Evolutionary conservation across 2,888 invertebrate genomes (phyloP), one percentile per base, ranked within the genome.

Genomic region (Orthosia gracilis): DNA sequence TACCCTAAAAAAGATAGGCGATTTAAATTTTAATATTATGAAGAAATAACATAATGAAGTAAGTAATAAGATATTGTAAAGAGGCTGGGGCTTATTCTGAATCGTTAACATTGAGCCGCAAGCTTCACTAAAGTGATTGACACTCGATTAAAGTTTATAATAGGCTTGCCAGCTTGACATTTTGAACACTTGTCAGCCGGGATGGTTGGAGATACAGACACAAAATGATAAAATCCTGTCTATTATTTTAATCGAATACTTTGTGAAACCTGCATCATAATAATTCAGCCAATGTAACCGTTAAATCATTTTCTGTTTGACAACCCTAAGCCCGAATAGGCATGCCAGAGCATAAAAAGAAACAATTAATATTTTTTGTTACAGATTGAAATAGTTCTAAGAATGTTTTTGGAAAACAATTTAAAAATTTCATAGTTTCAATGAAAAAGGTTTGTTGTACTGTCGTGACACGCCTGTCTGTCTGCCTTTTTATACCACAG

Each of bases 81-180:
- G 21, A 47, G 61, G 49, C 49, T 58, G 45, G n/a, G 0, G 63
- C 26, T 64, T 45, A 76, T 26, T 65, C 47, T n/a, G n/a, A 58
- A 69, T 52, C 50, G 58, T 47, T 50, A 31, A 18, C n/a, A 65
- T n/a, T 69, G 21, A 61, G 75, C 55, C 76, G 26, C 76, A 50
- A 64, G 76, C 47, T 68, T 68, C 21, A 59, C 49, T 65, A 9
- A 65, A 58, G 21, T 80, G 80, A 80, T 69, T 77, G 82, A 59
- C 72, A 77, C 55, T 72, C 81, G 11, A 80, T 80, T 80, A 69
- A 26, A 72, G 13, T 71, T 52, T 55, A 13, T 54, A 77, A 77
- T 74, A 61, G 50, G 57, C 54, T 17, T 69, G 65, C 49, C 68
- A 54, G 18, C 23, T 31, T 54, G 23, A n/a, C 13, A 76, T 74